These are phyloP conservation scores for Corydoras sp. DNA, from an alignment of 2,113 vertebrate genomes.

Conservation along the genomic window DNA sequence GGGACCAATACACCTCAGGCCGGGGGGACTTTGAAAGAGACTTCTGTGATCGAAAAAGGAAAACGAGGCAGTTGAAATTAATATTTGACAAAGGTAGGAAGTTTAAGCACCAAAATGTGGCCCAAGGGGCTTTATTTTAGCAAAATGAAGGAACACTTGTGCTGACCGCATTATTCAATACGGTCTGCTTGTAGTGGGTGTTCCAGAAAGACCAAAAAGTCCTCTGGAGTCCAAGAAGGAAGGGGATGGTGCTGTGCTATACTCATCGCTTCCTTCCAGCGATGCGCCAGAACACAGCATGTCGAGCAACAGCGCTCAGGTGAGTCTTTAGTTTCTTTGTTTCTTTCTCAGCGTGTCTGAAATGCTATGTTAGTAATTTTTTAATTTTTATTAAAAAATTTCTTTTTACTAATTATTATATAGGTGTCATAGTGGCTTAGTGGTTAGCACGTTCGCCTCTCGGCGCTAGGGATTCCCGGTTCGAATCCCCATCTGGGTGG, in stretches of 20 bases:
- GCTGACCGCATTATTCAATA: neutral
- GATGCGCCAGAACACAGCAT: constrained; percentile 78
- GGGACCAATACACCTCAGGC: constrained; percentile 96
- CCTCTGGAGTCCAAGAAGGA: constrained; percentile 88
- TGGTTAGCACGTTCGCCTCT: no score
- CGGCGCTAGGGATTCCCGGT: no score
- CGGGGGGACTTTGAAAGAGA: constrained; percentile 92
- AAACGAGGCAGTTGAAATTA: constrained; percentile 85
- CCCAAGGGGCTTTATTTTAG: no score
- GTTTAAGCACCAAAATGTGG: no score
- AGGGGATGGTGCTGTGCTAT: constrained; percentile 76
- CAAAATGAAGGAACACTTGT: neutral
- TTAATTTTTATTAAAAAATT: no score
- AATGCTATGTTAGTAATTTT: no score
- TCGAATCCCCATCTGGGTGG: no score
- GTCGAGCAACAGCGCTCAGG: constrained; percentile 76
- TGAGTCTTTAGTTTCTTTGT: constrained; percentile 45
- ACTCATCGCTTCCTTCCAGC: constrained; percentile 87
- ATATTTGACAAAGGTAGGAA: constrained; percentile 90
- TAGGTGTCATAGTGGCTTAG: no score
- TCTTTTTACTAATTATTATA: no score
- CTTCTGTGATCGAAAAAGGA: constrained; percentile 89
- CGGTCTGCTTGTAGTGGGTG: constrained; percentile 65
- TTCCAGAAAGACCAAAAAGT: constrained; percentile 90
- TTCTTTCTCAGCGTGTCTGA: no score